These are phyloP conservation scores for Rhinophrynus dorsalis DNA, from an alignment of 2,797 vertebrate species.

Conservation along the genomic window DNA sequence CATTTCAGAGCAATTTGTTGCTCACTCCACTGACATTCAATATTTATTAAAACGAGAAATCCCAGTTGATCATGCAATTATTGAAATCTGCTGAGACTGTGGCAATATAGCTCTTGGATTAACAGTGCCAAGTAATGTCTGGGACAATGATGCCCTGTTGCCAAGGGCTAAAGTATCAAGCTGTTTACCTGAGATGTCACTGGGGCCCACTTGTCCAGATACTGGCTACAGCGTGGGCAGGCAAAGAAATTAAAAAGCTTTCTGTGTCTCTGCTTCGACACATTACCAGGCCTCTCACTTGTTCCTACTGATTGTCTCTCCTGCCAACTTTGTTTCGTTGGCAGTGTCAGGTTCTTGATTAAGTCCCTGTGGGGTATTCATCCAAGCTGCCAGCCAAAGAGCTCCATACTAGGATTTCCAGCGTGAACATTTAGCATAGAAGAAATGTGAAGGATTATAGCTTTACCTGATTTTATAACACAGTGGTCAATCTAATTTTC, in stretches of 20 bases:
- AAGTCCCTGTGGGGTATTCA: conserved; percentile 22
- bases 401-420: conserved; percentile 6
- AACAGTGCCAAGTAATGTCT: neutral
- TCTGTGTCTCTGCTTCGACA: neutral
- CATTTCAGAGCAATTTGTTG: no score
- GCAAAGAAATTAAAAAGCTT: neutral
- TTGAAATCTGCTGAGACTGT: no score
- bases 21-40: no score
- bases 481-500: conserved; percentile 20
- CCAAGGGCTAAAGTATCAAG: conserved; percentile 6
- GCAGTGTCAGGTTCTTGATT: conserved; percentile 22
- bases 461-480: conserved; percentile 25
- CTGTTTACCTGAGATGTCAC: conserved; percentile 16
- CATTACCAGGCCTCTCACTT: conserved; percentile 2
- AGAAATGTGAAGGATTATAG: conserved; percentile 16
- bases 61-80: no score
- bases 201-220: conserved; percentile 8
- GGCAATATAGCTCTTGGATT: neutral
- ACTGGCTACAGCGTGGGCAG: conserved; percentile 4
- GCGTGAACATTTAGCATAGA: conserved; percentile 23
- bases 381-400: conserved; percentile 12
- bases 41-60: no score
- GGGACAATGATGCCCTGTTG: neutral
- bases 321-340: conserved; percentile 22
- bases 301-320: conserved; percentile 12